Conservation (phyloP, 2,888 invertebrate species). For the Masnerella sp. region DNA sequence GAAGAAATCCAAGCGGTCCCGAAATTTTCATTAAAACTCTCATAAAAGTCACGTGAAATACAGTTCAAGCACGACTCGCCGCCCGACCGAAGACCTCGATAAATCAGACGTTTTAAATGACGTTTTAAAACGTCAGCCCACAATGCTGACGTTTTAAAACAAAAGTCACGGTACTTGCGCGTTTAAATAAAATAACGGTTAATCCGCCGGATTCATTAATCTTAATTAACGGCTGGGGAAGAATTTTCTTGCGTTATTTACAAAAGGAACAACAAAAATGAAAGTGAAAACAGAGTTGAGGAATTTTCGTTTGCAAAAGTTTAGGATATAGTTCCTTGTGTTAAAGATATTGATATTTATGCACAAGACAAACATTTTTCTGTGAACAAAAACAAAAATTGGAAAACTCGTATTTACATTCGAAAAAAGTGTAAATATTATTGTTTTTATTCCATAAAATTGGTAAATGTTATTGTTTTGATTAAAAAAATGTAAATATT, state of each 20-base stretch:
- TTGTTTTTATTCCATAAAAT: no score
- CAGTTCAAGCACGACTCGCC: conserved; percentile 10
- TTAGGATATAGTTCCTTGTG: no score
- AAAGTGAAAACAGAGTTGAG: not conserved
- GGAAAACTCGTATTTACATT: no score
- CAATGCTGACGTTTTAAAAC: conserved; percentile 43
- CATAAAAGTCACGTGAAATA: conserved; percentile 39
- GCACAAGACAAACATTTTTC: no score
- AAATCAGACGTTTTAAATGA: conserved; percentile 38
- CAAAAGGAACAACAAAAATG: not conserved
- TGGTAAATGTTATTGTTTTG: no score
- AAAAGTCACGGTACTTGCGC: conserved; percentile 34
- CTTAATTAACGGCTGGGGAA: conserved; percentile 37
- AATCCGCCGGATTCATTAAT: conserved; percentile 37
- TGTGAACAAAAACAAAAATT: no score
- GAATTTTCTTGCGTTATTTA: not conserved
- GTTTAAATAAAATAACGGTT: conserved; percentile 41
- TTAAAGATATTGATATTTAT: no score
- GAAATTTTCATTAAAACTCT: conserved; percentile 45
- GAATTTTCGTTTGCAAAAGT: not conserved
- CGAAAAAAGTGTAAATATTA: no score
- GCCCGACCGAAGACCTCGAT: conserved; percentile 25
- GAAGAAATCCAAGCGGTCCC: conserved; percentile 10
- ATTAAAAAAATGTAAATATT: no score
- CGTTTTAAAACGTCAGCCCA: no score